These are phyloP conservation scores for Tridacna crocea DNA, from an alignment of 2,888 invertebrate species.

Conservation along the genomic window DNA sequence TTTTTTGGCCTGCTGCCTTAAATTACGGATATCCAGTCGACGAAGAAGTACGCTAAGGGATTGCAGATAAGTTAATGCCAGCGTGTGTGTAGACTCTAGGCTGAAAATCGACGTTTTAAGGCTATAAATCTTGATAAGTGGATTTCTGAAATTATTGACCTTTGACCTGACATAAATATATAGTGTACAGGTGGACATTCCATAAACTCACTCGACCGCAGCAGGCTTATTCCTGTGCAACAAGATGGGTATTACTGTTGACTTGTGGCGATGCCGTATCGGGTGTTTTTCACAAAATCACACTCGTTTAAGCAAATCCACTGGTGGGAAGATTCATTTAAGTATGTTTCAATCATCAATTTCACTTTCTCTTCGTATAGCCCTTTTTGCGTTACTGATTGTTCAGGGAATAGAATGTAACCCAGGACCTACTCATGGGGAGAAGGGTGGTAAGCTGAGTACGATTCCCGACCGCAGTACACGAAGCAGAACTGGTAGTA, in stretches of 20 bases:
- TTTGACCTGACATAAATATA: background rate
- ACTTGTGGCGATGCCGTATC: background rate
- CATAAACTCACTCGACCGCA: background rate
- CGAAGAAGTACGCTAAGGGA: background rate
- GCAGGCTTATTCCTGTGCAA: too few species aligned
- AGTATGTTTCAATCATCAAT: too few species aligned
- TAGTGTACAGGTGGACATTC: background rate
- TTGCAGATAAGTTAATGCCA: background rate
- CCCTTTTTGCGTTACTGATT: background rate
- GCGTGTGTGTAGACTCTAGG: background rate
- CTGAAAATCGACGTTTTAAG: too few species aligned
- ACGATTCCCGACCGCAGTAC: background rate
- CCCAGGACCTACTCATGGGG: background rate
- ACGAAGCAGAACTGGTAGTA: background rate
- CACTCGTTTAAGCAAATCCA: background rate
- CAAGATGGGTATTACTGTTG: background rate
- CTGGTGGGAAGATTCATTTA: background rate
- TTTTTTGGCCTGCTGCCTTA: background rate
- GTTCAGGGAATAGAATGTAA: background rate
- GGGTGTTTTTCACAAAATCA: background rate
- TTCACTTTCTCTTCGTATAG: background rate
- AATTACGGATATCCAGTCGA: background rate
- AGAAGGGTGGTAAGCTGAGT: background rate
- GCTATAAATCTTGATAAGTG: too few species aligned
- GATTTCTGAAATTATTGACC: too few species aligned